Base-by-base conservation (phyloP, 2,797 vertebrate genomes). In the Sternarchorhynchus goeldii region DNA sequence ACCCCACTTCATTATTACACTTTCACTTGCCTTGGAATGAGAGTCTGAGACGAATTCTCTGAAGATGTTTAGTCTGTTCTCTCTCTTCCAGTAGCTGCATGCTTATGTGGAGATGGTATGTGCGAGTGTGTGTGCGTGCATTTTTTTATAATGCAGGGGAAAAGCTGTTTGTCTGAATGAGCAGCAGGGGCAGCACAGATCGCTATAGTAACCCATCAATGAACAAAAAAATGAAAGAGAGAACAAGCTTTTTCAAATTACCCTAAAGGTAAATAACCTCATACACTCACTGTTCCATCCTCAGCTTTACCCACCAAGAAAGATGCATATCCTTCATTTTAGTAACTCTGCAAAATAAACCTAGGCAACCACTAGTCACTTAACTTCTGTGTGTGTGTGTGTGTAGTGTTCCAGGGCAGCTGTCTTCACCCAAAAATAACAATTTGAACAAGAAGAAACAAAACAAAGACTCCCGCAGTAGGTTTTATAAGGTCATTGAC, bases 371-470 rank as follows among this genome's bases (percentile, higher is more conserved):
- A n/a, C 39, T 67, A 6, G 31, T 58, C 53, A 58, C 2, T 2
- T 20, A 55, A n/a, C 55, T 20, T 41, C 25, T 39, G 63, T 74
- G 16, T 75, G 50, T 21, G 8, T 68, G 65, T 77, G 57, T 80
- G 73, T 53, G 32, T 50, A 17, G 21, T 62, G 66, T 21, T 29
- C 65, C 69, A 53, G 34, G 81, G 75, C 81, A 83, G 71, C 79
- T 84, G 75, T 84, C 81, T 71, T 63, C 76, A 77, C 1, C 66
- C 73, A 73, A 39, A 76, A n/a, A 73, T 73, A 82, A 59, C 71
- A 55, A 32, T 63, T 53, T 79, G 71, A 81, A 77, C 72, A 66
- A 34, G 64, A 62, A 60, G 64, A 45, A 73, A 64, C 75, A 74
- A 83, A 81, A 81, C 81, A 83, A 80, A 78, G 73, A 18, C 21